A percentile compares a stretch with the other conserved stretches of the same genome.
Conservation (phyloP, 1,140 invertebrate genomes). For the Frieseomelitta varia region DNA sequence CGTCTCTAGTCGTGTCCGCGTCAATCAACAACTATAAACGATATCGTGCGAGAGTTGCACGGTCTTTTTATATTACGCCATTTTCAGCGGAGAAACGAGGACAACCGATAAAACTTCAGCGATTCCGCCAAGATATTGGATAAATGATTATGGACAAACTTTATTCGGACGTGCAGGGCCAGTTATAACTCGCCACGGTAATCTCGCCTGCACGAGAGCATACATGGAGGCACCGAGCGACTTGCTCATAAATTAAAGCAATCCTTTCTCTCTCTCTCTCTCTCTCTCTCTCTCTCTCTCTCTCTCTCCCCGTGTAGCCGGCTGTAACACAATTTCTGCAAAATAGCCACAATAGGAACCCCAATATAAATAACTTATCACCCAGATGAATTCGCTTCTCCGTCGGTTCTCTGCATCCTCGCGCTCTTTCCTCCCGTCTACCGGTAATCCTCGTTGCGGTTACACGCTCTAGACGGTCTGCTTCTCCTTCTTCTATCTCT, state of each 20-base stretch:
- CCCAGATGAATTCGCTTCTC: conserved; percentile 17
- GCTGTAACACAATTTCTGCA: conserved; percentile 41
- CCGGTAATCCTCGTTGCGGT: conserved; percentile 37
- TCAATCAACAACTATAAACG: not conserved
- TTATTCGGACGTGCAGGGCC: conserved; percentile 11
- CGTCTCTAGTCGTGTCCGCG: too few species aligned
- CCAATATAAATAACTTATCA: conserved; percentile 57
- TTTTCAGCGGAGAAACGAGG: not conserved
- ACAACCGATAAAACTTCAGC: not conserved
- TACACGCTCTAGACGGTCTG: not conserved
- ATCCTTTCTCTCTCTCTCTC: not conserved
- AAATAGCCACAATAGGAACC: conserved; percentile 39
- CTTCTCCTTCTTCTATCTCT: not conserved
- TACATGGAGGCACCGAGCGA: conserved; percentile 1
- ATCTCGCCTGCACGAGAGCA: not conserved
- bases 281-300: too few species aligned
- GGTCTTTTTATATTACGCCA: not conserved
- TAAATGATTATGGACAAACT: conserved; percentile 15
- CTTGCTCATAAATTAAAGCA: conserved; percentile 54
- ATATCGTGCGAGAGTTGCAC: not conserved
- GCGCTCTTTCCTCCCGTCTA: conserved; percentile 13
- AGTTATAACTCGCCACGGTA: conserved; percentile 7
- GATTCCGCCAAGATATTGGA: not conserved
- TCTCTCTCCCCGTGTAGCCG: not conserved
- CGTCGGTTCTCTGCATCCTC: not conserved